Conservation (phyloP, 2,113 vertebrate species). For the Clarias batrachus region DNA sequence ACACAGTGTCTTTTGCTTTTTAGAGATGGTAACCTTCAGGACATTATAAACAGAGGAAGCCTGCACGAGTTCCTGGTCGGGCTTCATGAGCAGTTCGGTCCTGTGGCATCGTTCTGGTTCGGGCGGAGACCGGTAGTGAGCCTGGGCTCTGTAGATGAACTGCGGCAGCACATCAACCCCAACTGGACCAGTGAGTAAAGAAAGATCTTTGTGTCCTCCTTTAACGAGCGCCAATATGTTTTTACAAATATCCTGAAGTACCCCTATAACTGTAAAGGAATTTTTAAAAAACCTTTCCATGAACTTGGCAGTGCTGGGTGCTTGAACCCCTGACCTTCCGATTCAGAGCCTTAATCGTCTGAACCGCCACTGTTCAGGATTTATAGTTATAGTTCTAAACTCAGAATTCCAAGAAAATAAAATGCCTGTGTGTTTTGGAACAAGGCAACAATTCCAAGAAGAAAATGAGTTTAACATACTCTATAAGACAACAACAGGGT, state of each 20-base stretch:
- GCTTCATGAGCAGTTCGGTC: conserved; percentile 85
- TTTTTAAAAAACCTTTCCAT: background rate
- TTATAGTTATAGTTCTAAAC: background rate
- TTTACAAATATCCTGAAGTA: background rate
- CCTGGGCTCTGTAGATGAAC: conserved; percentile 81
- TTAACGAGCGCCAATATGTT: background rate
- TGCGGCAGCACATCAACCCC: conserved; percentile 89
- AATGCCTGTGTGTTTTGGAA: background rate
- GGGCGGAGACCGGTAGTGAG: conserved; percentile 90
- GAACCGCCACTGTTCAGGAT: too few relatives aligned
- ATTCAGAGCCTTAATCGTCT: too few relatives aligned
- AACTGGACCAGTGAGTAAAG: conserved; percentile 82
- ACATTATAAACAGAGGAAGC: conserved; percentile 85
- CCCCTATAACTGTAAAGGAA: background rate
- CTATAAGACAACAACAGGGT: background rate
- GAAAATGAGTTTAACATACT: background rate
- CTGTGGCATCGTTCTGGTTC: conserved; percentile 94
- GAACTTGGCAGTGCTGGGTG: too few relatives aligned
- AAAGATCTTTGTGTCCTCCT: background rate
- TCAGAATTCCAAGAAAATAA: background rate
- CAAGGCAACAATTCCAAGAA: background rate
- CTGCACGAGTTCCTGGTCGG: conserved; percentile 89
- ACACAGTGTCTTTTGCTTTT: background rate
- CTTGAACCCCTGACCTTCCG: too few relatives aligned
- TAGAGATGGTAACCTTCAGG: conserved; percentile 94